Conservation (phyloP, 2,797 vertebrate genomes). For the Schizopygopsis malacanthus region DNA sequence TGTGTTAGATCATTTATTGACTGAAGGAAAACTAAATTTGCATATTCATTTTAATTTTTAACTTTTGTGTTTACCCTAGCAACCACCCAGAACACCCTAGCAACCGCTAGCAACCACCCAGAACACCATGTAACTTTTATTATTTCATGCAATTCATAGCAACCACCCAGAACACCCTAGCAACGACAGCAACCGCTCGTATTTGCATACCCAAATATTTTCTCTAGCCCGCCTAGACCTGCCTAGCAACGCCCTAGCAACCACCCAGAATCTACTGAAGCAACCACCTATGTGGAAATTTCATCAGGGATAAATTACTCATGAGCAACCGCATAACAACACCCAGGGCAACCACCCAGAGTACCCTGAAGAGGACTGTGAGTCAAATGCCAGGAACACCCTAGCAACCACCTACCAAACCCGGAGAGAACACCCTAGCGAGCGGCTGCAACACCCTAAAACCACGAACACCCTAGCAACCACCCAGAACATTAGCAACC, state of each 20-base stretch:
- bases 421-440: conserved; percentile 55
- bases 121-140: conserved; percentile 70
- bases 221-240: background rate
- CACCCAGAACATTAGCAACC: too few species aligned
- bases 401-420: too few species aligned
- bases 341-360: too few species aligned
- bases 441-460: conserved; percentile 30
- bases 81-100: too few species aligned
- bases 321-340: too few species aligned
- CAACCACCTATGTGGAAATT: conserved; percentile 59
- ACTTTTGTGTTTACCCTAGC: conserved; percentile 70
- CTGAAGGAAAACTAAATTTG: conserved; percentile 73
- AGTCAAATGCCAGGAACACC: conserved; percentile 72
- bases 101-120: too few species aligned
- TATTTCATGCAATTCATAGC: background rate
- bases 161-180: too few species aligned
- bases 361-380: conserved; percentile 59
- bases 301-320: conserved; percentile 67
- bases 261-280: too few species aligned
- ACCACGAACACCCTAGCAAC: too few species aligned
- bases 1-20: conserved; percentile 44
- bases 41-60: conserved; percentile 78
- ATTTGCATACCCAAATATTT: conserved; percentile 46
- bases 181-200: background rate
- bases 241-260: too few species aligned